Base-by-base conservation (phyloP, 2,113 vertebrate genomes). In the Petromus typicus region DNA sequence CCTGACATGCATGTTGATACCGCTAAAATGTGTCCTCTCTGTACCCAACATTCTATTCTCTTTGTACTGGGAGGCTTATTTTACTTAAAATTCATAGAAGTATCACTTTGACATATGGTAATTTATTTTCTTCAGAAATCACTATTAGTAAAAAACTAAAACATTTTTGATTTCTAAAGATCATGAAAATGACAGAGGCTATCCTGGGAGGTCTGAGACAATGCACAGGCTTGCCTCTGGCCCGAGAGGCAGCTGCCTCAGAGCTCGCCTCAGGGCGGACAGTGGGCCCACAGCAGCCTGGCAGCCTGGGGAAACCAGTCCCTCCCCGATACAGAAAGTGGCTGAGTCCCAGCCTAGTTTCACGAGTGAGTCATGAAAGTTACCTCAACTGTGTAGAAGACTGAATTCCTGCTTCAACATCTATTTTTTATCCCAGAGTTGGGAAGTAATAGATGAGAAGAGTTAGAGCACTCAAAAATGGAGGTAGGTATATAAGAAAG, bases 61-160 rank as follows among this genome's bases (percentile, higher is more conserved):
- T 86, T 93, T 79, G 22, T 25, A 64, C 69, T 40, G 2, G 64
- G 88, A 48, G 27, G 48, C 0, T 51, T 48, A 25, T 88, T 89
- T 90, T 76, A 51, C 56, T 86, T 76, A 59, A 71, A 94, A 66
- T 78, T 86, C 56, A 96, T 69, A 10, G 81, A 91, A 92, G 56
- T 64, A 79, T 59, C 40, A 75, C 37, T 40, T 86, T 67, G 6
- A 83, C 54, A 51, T 2, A 43, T 81, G 43, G 3, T 0, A 48
- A 91, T 84, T 57, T 83, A 75, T 93, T 91, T 87, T 81, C 51
- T 32, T 8, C 32, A 71, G 0, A 56, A 79, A 88, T 75, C 7
- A 32, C n/a, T 86, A 89, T 51, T 75, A 75, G 34, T 88, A 11
- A 66, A 40, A 95, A 80, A 83, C 89, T 30, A 91, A 86, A 79